These are phyloP conservation scores for Zosterops borbonicus DNA, from an alignment of 2,113 vertebrate species.

Conservation along the genomic window DNA sequence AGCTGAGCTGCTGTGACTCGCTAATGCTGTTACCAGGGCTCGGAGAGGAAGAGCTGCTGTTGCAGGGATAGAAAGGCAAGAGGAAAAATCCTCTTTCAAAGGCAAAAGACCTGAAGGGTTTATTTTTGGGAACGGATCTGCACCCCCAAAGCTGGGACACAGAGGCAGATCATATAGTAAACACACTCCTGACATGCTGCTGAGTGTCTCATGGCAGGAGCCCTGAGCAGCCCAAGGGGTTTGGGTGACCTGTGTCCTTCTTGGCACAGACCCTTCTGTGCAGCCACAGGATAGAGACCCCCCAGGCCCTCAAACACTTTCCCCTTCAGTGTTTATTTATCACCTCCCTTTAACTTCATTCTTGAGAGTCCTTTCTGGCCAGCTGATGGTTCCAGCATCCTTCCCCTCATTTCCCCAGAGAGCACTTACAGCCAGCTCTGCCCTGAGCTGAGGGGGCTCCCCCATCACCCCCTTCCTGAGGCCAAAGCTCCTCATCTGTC, in stretches of 20 bases:
- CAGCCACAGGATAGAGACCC: accelerated
- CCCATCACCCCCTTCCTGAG: neutral
- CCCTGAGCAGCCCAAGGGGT: neutral
- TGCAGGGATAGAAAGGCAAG: neutral
- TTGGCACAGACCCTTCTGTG: neutral
- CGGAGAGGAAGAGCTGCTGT: neutral
- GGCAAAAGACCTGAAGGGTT: neutral
- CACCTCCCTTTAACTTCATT: neutral
- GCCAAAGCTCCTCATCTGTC: neutral
- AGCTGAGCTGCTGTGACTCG: conserved; percentile 33
- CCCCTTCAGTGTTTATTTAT: neutral
- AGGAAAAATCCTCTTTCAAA: neutral
- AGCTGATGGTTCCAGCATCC: neutral
- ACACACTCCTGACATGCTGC: neutral
- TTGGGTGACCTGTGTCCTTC: neutral
- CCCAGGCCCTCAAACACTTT: neutral
- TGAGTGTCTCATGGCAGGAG: neutral
- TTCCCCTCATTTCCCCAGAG: neutral
- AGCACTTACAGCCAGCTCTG: neutral
- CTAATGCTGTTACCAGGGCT: conserved; percentile 46
- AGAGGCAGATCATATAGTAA: neutral
- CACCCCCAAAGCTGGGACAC: neutral
- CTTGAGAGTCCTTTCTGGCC: neutral
- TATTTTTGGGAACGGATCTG: neutral
- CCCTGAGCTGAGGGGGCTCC: neutral